A percentile compares a stretch with the other conserved stretches of the same genome.
phyloP scores from a whole-genome alignment of 2,888 invertebrate genomes.

The Dryobotodes eremita region DNA sequence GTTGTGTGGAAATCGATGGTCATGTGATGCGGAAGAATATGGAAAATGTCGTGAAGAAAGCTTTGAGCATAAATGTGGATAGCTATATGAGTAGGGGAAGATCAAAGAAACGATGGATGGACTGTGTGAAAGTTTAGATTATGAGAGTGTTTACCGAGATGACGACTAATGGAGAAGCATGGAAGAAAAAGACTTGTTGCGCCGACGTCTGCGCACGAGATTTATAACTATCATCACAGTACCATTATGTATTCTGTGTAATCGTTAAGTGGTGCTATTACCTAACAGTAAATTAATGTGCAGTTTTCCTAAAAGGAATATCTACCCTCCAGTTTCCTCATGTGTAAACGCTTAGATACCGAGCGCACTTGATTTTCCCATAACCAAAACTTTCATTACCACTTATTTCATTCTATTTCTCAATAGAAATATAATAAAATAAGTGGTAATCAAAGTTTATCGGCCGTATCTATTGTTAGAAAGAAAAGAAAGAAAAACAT shows the following conservation, averaged over 20 bases:
- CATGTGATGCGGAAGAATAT: background rate
- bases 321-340: background rate
- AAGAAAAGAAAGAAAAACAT: no score
- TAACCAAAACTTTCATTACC: background rate
- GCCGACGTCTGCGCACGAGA: no score
- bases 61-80: background rate
- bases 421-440: no score
- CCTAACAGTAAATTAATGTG: background rate
- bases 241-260: background rate
- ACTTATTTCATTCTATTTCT: background rate
- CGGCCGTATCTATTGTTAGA: background rate
- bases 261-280: background rate
- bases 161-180: background rate
- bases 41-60: background rate
- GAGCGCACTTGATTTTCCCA: background rate
- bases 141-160: background rate
- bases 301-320: background rate
- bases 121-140: background rate
- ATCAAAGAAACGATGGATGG: background rate
- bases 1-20: background rate
- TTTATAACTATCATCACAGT: background rate
- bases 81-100: background rate
- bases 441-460: background rate
- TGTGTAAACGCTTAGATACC: background rate
- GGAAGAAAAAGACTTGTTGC: background rate